Percentiles rank a stretch among this genome's conserved stretches.
These are phyloP conservation scores for Araneus ventricosus DNA, from an alignment of 1,140 invertebrate species.

Conservation along the genomic window DNA sequence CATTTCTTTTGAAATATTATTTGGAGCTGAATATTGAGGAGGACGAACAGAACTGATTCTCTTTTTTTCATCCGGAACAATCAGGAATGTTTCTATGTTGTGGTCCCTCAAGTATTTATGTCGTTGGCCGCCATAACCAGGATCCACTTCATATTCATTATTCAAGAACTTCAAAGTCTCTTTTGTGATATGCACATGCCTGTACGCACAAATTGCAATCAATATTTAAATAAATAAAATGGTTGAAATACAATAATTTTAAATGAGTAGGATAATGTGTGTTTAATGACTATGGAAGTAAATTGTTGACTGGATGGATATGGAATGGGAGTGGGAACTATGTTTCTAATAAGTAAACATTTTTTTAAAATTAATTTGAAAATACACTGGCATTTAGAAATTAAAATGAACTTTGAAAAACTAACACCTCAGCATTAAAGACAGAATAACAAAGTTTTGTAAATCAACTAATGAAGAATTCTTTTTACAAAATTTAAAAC, in stretches of 20 bases:
- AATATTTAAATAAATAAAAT: background rate
- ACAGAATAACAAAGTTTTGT: no score
- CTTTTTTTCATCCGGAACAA: constrained; percentile 82
- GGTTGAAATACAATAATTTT: background rate
- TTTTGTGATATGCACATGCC: constrained; percentile 96
- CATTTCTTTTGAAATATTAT: constrained; percentile 92
- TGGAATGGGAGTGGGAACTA: background rate
- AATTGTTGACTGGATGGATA: background rate
- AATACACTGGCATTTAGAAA: no score
- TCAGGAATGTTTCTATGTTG: constrained; percentile 95
- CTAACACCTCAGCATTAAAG: no score
- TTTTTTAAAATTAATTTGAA: no score
- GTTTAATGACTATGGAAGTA: background rate
- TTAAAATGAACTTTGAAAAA: no score
- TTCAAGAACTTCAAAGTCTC: constrained; percentile 92
- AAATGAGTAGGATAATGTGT: no score
- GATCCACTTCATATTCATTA: constrained; percentile 93
- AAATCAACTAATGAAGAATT: no score
- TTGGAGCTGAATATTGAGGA: constrained; percentile 79
- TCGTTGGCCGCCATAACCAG: constrained; percentile 89
- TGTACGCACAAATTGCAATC: constrained; percentile 79
- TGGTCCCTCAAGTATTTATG: constrained; percentile 94
- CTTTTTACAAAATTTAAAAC: no score
- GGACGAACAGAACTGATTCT: constrained; percentile 76
- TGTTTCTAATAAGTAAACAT: background rate